These are phyloP conservation scores for Apomyelois bistriatella DNA, from an alignment of 2,888 invertebrate genomes.

Conservation along the genomic window DNA sequence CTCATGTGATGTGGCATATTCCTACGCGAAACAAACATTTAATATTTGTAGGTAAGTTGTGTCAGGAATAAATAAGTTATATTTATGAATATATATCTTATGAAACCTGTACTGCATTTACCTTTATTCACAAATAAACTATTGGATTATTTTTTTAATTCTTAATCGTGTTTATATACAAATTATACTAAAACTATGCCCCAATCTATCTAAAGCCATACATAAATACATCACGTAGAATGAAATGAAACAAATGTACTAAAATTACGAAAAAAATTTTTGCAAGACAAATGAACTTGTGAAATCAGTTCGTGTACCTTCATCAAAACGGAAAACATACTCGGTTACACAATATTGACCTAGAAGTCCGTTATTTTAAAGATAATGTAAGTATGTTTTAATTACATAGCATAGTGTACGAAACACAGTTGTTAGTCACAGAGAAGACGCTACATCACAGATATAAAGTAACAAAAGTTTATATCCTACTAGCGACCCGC, in stretches of 20 bases:
- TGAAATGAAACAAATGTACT: background rate
- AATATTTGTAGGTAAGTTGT: no score
- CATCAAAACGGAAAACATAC: constrained; percentile 4
- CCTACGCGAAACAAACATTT: no score
- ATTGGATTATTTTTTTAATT: no score
- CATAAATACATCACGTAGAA: background rate
- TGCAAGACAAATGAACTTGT: constrained; percentile 10
- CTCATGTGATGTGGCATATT: no score
- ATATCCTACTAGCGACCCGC: no score
- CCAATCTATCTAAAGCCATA: background rate
- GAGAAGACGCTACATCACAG: background rate
- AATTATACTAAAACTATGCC: no score
- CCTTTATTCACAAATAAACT: no score
- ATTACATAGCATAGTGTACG: constrained; percentile 6
- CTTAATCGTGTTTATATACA: no score
- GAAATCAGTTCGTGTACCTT: constrained; percentile 12
- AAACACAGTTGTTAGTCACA: background rate
- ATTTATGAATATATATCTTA: no score
- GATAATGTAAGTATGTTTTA: constrained; percentile 4
- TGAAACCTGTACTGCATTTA: no score
- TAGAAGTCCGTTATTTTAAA: constrained; percentile 9
- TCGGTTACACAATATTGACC: constrained; percentile 11
- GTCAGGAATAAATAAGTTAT: no score
- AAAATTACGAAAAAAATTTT: constrained; percentile 12
- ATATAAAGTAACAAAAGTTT: no score